Base-by-base conservation (phyloP, 2,888 invertebrate genomes). In the Ephialtes manifestator region DNA sequence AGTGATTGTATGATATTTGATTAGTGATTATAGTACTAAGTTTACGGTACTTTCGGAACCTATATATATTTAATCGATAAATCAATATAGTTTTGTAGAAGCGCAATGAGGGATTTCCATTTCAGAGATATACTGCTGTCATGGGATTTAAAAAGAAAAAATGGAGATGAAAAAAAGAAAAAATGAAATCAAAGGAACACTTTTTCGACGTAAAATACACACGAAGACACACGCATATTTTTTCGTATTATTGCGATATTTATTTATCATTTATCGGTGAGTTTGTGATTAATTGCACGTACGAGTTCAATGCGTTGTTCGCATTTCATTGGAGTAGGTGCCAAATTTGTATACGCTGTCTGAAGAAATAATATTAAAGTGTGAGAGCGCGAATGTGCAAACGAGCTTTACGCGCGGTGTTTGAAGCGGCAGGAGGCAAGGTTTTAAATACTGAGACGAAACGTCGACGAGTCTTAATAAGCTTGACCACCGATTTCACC, bases 21-120 rank as follows among this genome's bases (percentile, higher is more conserved):
- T 92, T 93, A 93, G 92, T 89, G 89, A 91, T 89, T 91, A 81
- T 92, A 92, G 92, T 89, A 85, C 87, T 92, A 93, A 92, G 91
- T 92, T 74, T 90, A 91, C 86, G 90, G 90, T 93, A 93, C 90
- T 93, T 93, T 93, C 90, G 90, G 89, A 93, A 93, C 88, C 88
- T 92, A 92, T 90, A 92, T 90, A 93, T 92, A 93, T 91, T 90
- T 92, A 93, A 88, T 92, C 91, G 89, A 93, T 92, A 93, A 93
- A 93, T 92, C 91, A 86, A 89, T 93, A 91, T 93, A 94, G 93
- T 94, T 94, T 94, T 94, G 91, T 93, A 93, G 93, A 93, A 93
- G 81, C 75, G 81, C 83, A 79, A 87, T 82, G 79, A 79, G 77
- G 58, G 83, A 77, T 83, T 85, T 53, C 79, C 79, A 85, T 82